Base-by-base conservation (phyloP, 2,888 invertebrate species). In the Tipula lateralis region DNA sequence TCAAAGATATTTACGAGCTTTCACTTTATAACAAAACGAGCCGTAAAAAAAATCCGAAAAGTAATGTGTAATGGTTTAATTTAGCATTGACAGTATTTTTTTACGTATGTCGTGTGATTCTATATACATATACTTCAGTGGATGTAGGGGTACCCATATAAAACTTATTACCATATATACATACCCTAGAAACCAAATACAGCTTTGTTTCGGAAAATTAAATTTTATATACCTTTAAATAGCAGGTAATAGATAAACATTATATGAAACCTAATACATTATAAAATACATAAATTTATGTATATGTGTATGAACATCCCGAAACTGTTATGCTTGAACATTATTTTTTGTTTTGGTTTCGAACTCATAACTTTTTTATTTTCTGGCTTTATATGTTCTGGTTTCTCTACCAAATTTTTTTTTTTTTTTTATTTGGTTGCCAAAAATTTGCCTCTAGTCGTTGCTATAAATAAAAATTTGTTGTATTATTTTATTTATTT, bases 381-480 rank as follows among this genome's bases (percentile, higher is more conserved):
- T n/a, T n/a, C n/a, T 66, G 24, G 66, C 66, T 24, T 66, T 66
- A 66, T 24, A 66, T 66, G 19, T 66, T 66, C 24, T 66, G 66
- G 66, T 66, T 66, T 66, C 24, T 24, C 19, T 24, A n/a, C n/a
- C n/a, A n/a, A n/a, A n/a, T n/a, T n/a, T n/a, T n/a, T n/a, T n/a
- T n/a, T n/a, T n/a, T 19, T 66, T 7, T 66, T 66, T 44, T 50
- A 12, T 66, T 66, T 24, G 66, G 66, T 66, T 66, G 66, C 66
- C 66, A 66, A 66, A 66, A 66, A 66, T 66, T 66, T 66, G 66
- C 66, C 66, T 66, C 66, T 66, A 66, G 66, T 66, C 66, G 66
- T 66, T 66, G 19, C 19, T 66, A 66, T 66, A 66, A 66, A 66
- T 66, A 66, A 66, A 66, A 66, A 66, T 66, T 19, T 66, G 66